Percentiles rank a stretch among this genome's conserved stretches.
phyloP scores from a whole-genome alignment of 92 coral and sea anemone genomes.

The Palythoa grandis region DNA sequence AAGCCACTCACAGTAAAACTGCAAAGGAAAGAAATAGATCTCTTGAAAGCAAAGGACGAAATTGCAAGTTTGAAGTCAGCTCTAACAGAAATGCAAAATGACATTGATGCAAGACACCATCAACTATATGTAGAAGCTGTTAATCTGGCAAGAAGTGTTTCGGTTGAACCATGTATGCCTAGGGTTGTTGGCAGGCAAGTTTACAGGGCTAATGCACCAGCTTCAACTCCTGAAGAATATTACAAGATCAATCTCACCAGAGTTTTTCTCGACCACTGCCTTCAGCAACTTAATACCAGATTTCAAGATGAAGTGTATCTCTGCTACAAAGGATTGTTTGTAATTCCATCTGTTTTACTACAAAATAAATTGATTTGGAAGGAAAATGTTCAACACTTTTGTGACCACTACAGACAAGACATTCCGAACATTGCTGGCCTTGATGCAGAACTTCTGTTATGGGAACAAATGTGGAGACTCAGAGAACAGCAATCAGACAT shows the following conservation, averaged over 20 bases:
- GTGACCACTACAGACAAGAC: not conserved
- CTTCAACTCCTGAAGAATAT: no score
- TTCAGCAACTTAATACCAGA: not conserved
- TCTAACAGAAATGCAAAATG: no score
- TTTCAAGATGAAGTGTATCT: not conserved
- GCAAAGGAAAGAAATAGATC: no score
- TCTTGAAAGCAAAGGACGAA: no score
- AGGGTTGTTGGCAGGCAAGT: not conserved
- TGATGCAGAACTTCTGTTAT: constrained; percentile 55
- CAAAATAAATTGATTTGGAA: constrained; percentile 53
- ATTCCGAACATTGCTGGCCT: no score
- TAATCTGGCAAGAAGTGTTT: no score
- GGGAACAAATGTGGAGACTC: constrained; percentile 59
- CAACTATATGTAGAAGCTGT: not conserved
- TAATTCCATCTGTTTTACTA: constrained; percentile 54
- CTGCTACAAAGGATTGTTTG: constrained; percentile 52
- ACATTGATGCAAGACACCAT: no score
- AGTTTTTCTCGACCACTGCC: not conserved
- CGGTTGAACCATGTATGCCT: not conserved
- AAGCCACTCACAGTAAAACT: constrained; percentile 24
- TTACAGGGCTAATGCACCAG: no score
- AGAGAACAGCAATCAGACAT: constrained; percentile 52
- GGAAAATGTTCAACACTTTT: constrained; percentile 59
- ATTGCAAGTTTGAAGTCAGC: no score
- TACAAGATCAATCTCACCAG: not conserved